Evolutionary conservation across 2,888 invertebrate species (phyloP).

Genomic region (Prosapia bicincta): DNA sequence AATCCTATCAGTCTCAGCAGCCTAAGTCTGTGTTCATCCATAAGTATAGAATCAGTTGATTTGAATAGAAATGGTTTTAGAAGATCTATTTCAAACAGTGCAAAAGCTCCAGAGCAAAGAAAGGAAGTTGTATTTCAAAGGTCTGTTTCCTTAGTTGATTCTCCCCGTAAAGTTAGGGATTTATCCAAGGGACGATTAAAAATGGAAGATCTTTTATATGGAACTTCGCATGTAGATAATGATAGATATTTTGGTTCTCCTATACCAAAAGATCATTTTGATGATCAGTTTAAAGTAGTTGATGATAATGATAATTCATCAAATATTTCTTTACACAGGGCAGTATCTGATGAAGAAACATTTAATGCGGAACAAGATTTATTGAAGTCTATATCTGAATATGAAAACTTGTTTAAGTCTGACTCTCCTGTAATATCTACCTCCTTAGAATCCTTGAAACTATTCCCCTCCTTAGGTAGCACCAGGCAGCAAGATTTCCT

Average conservation of each 20-base stretch:
- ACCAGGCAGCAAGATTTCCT: conserved; percentile 13
- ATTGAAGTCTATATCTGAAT: conserved; percentile 39
- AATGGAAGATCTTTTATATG: conserved; percentile 36
- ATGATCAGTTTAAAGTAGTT: background rate
- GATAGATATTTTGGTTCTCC: conserved; percentile 21
- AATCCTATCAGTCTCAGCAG: conserved; percentile 39
- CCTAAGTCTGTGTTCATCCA: conserved; percentile 40
- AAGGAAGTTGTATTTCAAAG: conserved; percentile 23
- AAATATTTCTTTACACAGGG: conserved; percentile 6
- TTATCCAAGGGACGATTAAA: conserved; percentile 32
- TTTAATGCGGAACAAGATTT: conserved; percentile 38
- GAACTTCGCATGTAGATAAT: conserved; percentile 11
- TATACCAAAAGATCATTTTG: conserved; percentile 5
- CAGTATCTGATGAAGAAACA: conserved; percentile 29
- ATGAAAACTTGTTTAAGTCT: conserved; percentile 38
- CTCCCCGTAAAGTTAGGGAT: conserved; percentile 26
- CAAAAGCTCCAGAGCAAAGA: conserved; percentile 24
- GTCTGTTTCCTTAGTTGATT: conserved; percentile 33
- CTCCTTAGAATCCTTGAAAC: conserved; percentile 29
- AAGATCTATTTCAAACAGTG: conserved; percentile 15
- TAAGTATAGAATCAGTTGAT: conserved; percentile 39
- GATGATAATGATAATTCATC: conserved; percentile 1
- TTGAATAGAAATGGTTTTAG: conserved; percentile 31
- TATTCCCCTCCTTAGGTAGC: conserved; percentile 34
- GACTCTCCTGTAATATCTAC: conserved; percentile 31